Conservation (phyloP, 2,888 invertebrate species). For the Meta bourneti region DNA sequence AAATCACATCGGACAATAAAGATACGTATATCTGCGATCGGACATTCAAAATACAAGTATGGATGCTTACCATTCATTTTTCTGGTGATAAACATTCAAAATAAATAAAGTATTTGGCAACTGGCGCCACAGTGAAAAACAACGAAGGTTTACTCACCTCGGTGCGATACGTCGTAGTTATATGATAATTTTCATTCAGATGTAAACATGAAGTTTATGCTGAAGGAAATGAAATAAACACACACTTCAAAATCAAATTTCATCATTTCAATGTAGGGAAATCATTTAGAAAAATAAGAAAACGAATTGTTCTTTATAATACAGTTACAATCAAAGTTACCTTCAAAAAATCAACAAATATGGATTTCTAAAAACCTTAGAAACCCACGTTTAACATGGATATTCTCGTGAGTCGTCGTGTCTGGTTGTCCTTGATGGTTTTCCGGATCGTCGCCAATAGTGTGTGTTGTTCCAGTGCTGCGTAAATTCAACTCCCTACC, state of each 20-base stretch:
- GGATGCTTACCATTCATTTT: background rate
- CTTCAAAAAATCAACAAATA: too few species aligned
- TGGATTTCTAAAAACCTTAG: too few species aligned
- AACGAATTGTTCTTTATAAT: background rate
- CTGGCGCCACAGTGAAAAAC: conserved; percentile 22
- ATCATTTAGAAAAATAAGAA: conserved; percentile 7
- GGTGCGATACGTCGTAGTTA: background rate
- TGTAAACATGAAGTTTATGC: background rate
- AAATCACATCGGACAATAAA: background rate
- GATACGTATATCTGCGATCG: too few species aligned
- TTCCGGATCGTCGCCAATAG: too few species aligned
- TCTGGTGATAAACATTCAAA: background rate
- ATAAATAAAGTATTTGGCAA: conserved; percentile 21
- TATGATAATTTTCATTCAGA: background rate
- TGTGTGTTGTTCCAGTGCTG: too few species aligned
- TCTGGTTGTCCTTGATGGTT: too few species aligned
- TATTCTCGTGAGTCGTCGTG: too few species aligned
- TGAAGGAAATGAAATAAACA: background rate
- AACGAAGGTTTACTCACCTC: background rate
- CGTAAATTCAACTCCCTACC: too few species aligned
- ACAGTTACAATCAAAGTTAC: conserved; percentile 20
- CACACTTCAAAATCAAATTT: conserved; percentile 1
- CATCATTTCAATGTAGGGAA: background rate
- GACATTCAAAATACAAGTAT: background rate
- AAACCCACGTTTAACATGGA: too few species aligned